phyloP scores from a whole-genome alignment of 2,888 invertebrate genomes.

The Synanthedon myopaeformis region DNA sequence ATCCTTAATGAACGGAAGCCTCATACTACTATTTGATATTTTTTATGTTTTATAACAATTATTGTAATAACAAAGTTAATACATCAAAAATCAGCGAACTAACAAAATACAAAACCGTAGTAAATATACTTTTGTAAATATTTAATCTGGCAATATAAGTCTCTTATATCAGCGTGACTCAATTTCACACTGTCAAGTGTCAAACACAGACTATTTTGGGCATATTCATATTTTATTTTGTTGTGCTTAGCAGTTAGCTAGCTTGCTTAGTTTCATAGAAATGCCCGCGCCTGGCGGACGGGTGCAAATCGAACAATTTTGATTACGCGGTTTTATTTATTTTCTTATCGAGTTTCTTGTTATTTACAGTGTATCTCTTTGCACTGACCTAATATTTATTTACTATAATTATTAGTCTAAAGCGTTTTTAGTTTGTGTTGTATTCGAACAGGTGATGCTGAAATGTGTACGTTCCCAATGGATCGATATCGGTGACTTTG shows the following conservation, averaged over 20 bases:
- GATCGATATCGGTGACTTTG: conserved; percentile 64
- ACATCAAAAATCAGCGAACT: too few species aligned
- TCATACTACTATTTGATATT: too few species aligned
- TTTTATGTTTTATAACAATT: too few species aligned
- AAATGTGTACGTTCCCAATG: conserved; percentile 50
- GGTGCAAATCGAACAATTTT: conserved; percentile 24
- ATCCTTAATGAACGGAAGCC: too few species aligned
- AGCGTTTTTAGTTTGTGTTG: conserved; percentile 12
- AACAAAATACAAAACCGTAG: too few species aligned
- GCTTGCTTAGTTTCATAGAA: conserved; percentile 47
- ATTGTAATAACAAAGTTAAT: too few species aligned
- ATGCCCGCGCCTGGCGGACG: conserved; percentile 39
- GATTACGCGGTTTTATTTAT: conserved; percentile 59
- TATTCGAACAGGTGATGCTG: conserved; percentile 52
- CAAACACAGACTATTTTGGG: too few species aligned
- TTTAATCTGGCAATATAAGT: too few species aligned
- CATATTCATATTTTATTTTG: too few species aligned
- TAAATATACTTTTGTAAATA: too few species aligned
- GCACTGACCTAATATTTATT: conserved; percentile 5
- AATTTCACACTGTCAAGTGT: too few species aligned
- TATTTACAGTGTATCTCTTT: conserved; percentile 37
- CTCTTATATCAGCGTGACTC: too few species aligned
- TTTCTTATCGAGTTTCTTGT: conserved; percentile 39
- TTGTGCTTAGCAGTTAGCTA: conserved; percentile 5
- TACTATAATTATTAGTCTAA: conserved; percentile 6